These are phyloP conservation scores for Geothlypis trichas DNA, from an alignment of 2,113 vertebrate genomes.

Conservation along the genomic window DNA sequence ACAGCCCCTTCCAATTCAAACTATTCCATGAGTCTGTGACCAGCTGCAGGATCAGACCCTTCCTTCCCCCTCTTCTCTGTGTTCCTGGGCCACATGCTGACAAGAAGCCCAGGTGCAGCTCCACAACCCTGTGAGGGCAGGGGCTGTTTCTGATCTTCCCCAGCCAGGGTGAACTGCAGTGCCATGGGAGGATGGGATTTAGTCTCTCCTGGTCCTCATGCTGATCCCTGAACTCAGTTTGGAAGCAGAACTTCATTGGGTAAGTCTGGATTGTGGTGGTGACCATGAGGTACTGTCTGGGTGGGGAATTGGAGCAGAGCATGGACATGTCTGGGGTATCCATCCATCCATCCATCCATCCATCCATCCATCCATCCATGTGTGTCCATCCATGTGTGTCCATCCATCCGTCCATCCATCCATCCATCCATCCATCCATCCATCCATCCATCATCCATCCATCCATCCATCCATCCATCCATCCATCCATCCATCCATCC, in stretches of 20 bases:
- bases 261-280: not conserved
- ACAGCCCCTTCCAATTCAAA: not conserved
- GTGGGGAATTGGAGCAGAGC: not conserved
- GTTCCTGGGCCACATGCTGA: not conserved
- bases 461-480: not conserved
- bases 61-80: not conserved
- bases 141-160: not conserved
- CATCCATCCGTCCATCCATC: not conserved
- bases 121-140: accelerated
- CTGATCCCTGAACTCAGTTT: not conserved
- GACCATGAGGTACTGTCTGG: accelerated
- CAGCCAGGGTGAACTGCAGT: accelerated
- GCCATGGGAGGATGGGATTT: not conserved
- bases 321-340: accelerated
- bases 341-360: no score
- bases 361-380: no score
- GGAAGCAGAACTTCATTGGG: not conserved
- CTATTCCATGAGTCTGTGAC: not conserved
- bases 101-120: not conserved
- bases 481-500: no score
- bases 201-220: not conserved
- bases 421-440: no score
- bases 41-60: not conserved
- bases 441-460: no score
- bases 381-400: no score